phyloP scores from a whole-genome alignment of 2,888 invertebrate genomes.

The Rotaria socialis region DNA sequence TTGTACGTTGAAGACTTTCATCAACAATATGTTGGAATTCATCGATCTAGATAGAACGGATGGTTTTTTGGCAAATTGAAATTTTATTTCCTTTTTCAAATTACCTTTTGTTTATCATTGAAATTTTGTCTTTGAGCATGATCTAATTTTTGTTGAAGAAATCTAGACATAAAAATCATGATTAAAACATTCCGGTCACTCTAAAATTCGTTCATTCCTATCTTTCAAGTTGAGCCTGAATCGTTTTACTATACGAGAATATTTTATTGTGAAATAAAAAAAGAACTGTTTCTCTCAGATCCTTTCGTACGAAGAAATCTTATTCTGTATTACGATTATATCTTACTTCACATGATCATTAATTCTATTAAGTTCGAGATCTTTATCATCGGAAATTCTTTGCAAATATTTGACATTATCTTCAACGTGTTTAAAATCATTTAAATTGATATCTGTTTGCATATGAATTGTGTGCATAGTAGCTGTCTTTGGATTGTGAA shows the following conservation, averaged over 20 bases:
- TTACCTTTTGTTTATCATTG: background rate
- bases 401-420: background rate
- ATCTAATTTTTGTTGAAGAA: background rate
- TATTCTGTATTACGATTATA: background rate
- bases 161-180: background rate
- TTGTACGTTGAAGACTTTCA: conserved; percentile 16
- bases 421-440: background rate
- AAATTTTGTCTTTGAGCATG: background rate
- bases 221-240: no score
- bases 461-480: background rate
- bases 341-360: background rate
- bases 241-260: no score
- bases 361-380: background rate
- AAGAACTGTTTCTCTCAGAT: no score
- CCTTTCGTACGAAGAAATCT: no score
- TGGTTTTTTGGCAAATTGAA: background rate
- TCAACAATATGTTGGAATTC: background rate
- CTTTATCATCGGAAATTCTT: background rate
- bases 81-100: background rate
- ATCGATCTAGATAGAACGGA: background rate
- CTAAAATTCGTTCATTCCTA: no score
- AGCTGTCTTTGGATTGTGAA: background rate
- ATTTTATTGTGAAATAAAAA: no score
- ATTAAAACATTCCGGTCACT: no score
- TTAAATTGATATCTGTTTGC: background rate